A percentile compares a stretch with the other conserved stretches of the same genome.
phyloP scores from a whole-genome alignment of 2,888 invertebrate species.

The Hoplodrina ambigua region DNA sequence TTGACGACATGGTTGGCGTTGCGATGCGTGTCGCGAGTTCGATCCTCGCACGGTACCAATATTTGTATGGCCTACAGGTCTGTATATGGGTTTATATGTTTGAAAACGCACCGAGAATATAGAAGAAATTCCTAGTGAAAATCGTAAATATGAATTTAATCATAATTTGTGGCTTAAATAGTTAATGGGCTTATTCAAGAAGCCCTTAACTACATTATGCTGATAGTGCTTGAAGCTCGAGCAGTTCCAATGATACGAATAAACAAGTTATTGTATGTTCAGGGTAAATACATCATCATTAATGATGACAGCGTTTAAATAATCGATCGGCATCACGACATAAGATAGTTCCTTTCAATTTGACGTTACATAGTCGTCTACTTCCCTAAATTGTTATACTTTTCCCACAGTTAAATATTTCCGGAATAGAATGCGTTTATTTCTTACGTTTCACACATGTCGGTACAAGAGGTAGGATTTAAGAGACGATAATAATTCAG shows the following conservation, averaged over 20 bases:
- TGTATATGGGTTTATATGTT: too few species aligned
- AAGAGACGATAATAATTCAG: not conserved
- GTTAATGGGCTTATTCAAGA: not conserved
- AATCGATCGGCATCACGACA: not conserved
- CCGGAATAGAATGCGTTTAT: conserved; percentile 15
- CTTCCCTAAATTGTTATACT: conserved; percentile 41
- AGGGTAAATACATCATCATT: not conserved
- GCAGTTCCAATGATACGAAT: not conserved
- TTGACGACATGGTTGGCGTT: too few species aligned
- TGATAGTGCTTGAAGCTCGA: not conserved
- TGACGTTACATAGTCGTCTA: conserved; percentile 1
- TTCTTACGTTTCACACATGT: conserved; percentile 1
- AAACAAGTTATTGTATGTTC: not conserved
- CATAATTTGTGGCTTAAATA: too few species aligned
- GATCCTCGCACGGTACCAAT: too few species aligned
- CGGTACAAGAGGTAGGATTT: too few species aligned
- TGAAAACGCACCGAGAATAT: too few species aligned
- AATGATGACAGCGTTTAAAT: not conserved
- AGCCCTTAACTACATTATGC: not conserved
- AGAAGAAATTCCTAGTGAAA: too few species aligned
- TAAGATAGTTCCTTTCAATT: conserved; percentile 19
- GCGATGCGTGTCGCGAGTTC: too few species aligned
- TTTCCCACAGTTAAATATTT: conserved; percentile 49
- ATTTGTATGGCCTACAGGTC: too few species aligned
- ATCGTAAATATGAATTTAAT: not conserved